These are phyloP conservation scores for Kuschelorhynchus macadamiae DNA, from an alignment of 2,888 invertebrate species.

Conservation along the genomic window DNA sequence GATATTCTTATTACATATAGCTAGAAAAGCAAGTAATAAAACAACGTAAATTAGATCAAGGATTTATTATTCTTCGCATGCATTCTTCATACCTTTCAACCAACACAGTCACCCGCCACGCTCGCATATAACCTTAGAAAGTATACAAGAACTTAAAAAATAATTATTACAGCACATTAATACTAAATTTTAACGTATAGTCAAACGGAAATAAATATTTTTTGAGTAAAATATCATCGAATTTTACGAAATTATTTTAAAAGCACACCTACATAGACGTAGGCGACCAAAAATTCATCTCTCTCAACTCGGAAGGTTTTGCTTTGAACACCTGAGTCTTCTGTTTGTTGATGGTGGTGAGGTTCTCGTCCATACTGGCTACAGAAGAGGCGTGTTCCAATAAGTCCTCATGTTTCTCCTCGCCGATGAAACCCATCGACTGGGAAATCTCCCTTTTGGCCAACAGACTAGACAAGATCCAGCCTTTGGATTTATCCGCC, in stretches of 20 bases:
- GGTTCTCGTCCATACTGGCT: constrained; percentile 60
- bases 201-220: constrained; percentile 47
- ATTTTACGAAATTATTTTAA: not conserved
- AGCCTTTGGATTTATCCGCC: constrained; percentile 69
- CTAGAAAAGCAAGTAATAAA: no score
- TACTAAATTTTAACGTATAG: constrained; percentile 51
- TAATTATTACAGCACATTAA: constrained; percentile 47
- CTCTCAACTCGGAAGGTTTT: constrained; percentile 80
- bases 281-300: constrained; percentile 90
- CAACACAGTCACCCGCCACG: no score
- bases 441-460: constrained; percentile 77
- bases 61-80: no score
- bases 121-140: no score
- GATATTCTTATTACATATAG: no score
- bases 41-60: no score
- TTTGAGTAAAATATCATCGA: constrained; percentile 13
- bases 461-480: constrained; percentile 78
- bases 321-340: constrained; percentile 68
- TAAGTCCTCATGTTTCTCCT: constrained; percentile 72
- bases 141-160: no score
- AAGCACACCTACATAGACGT: constrained; percentile 79
- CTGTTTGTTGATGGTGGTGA: constrained; percentile 63
- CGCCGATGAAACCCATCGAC: constrained; percentile 73
- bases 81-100: no score
- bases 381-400: constrained; percentile 53